Base-by-base conservation (phyloP, 2,113 vertebrate genomes). In the Polypterus bichir region DNA sequence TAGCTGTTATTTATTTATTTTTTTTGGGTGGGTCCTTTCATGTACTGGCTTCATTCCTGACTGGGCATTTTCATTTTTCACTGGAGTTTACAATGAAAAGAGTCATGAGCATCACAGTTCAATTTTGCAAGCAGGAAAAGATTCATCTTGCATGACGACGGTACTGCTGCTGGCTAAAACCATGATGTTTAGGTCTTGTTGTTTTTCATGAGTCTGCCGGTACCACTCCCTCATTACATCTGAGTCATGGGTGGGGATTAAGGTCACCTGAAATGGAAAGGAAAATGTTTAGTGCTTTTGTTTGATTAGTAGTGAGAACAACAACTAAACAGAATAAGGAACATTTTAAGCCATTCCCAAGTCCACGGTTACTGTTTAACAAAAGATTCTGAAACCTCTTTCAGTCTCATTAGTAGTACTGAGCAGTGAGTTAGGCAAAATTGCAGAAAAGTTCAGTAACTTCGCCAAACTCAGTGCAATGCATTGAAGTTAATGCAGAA, bases 101-200 rank as follows among this genome's bases (percentile, higher is more conserved):
- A 44, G 48, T 74, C 63, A 49, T 71, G 1, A 3, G 68, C 68
- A 73, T 81, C 85, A 98, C 90, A 98, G 87, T 71, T 98, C 95
- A 59, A 98, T 97, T 81, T 98, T 97, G 82, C 95, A 98, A 66
- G 95, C 94, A 0, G 94, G 94, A 78, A 98, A 98, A 71, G 95
- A 97, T 73, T 98, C 95, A n/a, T 98, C 95, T 83, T 98, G 95
- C 95, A 98, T 98, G 69, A 98, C 95, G 47, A 98, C 94, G 1
- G 94, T 97, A 86, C 93, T 97, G 86, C 95, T 98, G 85, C 93
- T 97, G 59, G 95, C 95, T 73, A 98, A 78, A 71, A 98, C 95
- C 95, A 98, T 97, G 76, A 98, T 91, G 83, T 95, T 98, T 61
- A 97, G 89, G 66, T 97, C 89, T 66, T 95, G 94, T 72, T 97